Evolutionary conservation across 2,797 vertebrate genomes (phyloP), one percentile per base, ranked within the genome.

Genomic region (Coendou prehensilis): DNA sequence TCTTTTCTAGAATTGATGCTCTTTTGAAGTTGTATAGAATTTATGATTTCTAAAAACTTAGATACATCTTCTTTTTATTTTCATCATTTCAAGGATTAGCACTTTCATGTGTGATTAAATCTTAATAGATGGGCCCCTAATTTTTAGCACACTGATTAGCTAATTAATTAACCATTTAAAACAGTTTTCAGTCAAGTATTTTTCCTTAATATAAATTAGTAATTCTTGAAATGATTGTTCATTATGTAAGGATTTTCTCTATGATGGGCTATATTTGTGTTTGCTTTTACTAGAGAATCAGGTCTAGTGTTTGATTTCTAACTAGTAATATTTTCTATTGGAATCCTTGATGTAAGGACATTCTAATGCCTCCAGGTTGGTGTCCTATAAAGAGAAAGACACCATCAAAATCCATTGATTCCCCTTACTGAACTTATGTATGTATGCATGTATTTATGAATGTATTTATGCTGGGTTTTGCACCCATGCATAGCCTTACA

Each of bases 61-160:
- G 37, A 47, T 41, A 28, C 18, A n/a, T 89, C 6, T 87, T 57
- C 17, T 85, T 95, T 88, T 95, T 20, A 76, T 63, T 88, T 79
- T 93, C 22, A 41, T 50, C 23, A 83, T 90, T 97, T 97, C 22
- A 82, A 82, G 30, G 5, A 89, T 86, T 61, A 88, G 78, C 50
- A 64, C 23, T 26, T 89, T 86, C 33, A 64, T 9, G 54, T 56
- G 26, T 45, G 37, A 75, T 93, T 75, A 91, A 83, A 54, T 83
- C 30, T 94, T 95, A 47, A 92, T 28, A 87, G 57, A 63, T 26
- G 0, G 9, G 3, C 33, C 28, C 9, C 59, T 94, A 91, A 79
- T 28, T 87, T 82, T 93, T 81, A 88, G 6, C 26, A 73, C 15
- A 2, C 20, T 81, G 18, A n/a, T 87, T 47, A 92, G 20, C 11